Percentiles rank a stretch among this genome's conserved stretches.
Conservation (phyloP, 2,888 invertebrate genomes). For the Heliconius sara region DNA sequence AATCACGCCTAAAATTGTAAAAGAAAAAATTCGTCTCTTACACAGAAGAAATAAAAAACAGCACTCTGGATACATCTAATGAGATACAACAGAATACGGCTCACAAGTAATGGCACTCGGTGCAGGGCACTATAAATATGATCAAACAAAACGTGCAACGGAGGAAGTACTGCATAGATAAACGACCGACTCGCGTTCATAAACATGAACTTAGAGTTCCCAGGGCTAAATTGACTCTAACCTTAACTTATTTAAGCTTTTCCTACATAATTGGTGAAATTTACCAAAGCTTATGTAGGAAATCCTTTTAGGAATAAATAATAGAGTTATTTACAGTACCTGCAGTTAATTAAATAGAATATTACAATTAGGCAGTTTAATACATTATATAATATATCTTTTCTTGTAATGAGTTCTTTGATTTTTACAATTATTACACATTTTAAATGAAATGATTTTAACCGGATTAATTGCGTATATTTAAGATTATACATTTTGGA, state of each 20-base stretch:
- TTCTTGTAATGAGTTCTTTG: too few relatives aligned
- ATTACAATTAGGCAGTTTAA: neutral
- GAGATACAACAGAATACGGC: conserved; percentile 28
- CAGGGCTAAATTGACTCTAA: conserved; percentile 29
- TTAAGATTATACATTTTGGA: too few relatives aligned
- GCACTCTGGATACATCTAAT: conserved; percentile 15
- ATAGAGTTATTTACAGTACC: neutral
- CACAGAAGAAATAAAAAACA: neutral
- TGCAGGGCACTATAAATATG: conserved; percentile 26
- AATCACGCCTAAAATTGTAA: too few relatives aligned
- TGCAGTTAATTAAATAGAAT: neutral
- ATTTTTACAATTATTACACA: too few relatives aligned
- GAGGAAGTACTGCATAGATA: conserved; percentile 27
- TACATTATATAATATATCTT: neutral
- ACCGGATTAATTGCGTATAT: too few relatives aligned
- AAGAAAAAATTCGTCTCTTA: neutral
- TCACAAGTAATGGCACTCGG: conserved; percentile 24
- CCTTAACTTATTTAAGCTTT: conserved; percentile 23
- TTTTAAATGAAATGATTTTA: too few relatives aligned
- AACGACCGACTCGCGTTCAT: conserved; percentile 23
- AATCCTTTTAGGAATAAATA: neutral
- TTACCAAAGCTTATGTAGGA: neutral
- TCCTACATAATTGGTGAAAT: conserved; percentile 16
- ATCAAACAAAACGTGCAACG: conserved; percentile 30
- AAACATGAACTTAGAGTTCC: conserved; percentile 27